phyloP scores from a whole-genome alignment of 2,888 invertebrate species.

The Parascotia fuliginaria region DNA sequence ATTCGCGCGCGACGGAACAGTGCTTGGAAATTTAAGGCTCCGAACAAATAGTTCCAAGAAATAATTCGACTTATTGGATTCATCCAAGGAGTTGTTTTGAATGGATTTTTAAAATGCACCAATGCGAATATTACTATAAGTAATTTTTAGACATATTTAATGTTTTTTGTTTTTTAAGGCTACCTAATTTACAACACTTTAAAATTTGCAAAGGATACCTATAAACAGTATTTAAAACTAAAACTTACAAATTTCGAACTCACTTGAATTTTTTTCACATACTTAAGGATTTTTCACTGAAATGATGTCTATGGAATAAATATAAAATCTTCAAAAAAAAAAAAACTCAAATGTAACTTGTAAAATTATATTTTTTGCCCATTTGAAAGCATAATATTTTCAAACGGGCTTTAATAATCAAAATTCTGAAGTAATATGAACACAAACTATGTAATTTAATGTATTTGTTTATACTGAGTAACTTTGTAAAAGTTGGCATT shows the following conservation, averaged over 20 bases:
- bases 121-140: background rate
- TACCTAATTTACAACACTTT: background rate
- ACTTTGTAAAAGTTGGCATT: background rate
- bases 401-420: background rate
- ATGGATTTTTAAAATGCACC: background rate
- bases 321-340: no score
- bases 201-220: background rate
- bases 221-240: background rate
- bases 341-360: no score
- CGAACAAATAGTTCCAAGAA: background rate
- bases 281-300: no score
- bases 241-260: no score
- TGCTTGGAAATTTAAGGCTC: conserved; percentile 8
- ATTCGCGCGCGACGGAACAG: conserved; percentile 32
- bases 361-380: no score
- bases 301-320: no score
- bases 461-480: conserved; percentile 22
- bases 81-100: background rate
- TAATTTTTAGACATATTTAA: no score
- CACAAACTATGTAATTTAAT: conserved; percentile 17
- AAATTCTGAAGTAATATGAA: conserved; percentile 5
- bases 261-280: no score
- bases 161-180: no score
- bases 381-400: conserved; percentile 13
- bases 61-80: background rate